Evolutionary conservation across 2,797 vertebrate species (phyloP).

Genomic region (Buceros bicornis): DNA sequence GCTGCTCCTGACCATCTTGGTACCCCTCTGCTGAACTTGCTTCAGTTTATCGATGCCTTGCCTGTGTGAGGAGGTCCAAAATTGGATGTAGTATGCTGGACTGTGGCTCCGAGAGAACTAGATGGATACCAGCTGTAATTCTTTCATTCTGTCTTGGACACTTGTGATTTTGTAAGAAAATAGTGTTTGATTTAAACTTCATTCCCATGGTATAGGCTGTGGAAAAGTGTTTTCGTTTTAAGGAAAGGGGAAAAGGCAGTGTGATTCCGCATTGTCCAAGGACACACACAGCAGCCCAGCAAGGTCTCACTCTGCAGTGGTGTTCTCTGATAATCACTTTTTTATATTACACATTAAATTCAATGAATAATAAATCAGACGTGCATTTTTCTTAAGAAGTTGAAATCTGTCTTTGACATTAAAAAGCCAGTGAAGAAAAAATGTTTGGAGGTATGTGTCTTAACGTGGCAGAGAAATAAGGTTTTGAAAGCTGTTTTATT

Average conservation of each 20-base stretch:
- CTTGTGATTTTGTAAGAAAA: background rate
- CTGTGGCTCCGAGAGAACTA: background rate
- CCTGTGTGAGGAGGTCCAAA: background rate
- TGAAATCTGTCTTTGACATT: background rate
- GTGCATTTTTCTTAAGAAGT: background rate
- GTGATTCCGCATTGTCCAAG: background rate
- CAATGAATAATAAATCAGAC: background rate
- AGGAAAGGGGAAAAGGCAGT: background rate
- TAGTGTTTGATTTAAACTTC: background rate
- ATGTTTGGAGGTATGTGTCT: background rate
- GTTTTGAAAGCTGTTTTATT: background rate
- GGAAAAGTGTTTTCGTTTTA: background rate
- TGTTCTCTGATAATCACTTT: background rate
- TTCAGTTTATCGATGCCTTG: background rate
- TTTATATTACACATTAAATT: background rate
- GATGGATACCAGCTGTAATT: background rate
- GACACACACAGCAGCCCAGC: background rate
- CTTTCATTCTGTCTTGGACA: background rate
- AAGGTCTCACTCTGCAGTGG: background rate
- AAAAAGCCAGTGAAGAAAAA: background rate
- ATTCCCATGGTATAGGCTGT: background rate
- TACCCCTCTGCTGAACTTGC: background rate
- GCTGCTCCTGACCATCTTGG: background rate
- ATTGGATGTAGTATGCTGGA: background rate
- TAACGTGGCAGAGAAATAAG: background rate